These are phyloP conservation scores for Ecdyonurus torrentis DNA, from an alignment of 2,888 invertebrate genomes.

Conservation along the genomic window DNA sequence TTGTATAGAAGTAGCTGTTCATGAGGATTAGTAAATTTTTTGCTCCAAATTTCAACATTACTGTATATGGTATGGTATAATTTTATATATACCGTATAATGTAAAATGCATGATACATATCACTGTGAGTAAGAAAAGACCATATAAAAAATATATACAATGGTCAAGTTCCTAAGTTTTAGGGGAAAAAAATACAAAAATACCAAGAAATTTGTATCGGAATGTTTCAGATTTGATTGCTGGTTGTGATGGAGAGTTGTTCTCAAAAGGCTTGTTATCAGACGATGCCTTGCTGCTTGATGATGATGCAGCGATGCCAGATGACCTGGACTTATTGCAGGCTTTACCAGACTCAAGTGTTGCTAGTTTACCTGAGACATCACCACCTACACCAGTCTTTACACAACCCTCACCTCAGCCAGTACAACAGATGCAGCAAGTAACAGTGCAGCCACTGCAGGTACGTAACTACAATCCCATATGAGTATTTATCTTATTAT, in stretches of 20 bases:
- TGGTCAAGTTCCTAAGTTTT: no score
- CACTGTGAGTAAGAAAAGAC: no score
- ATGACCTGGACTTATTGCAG: constrained; percentile 25
- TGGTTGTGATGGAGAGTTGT: constrained; percentile 47
- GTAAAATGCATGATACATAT: no score
- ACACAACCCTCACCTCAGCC: not conserved
- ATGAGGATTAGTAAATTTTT: no score
- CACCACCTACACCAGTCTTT: constrained; percentile 13
- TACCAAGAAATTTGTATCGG: no score
- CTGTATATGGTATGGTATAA: no score
- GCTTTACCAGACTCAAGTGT: not conserved
- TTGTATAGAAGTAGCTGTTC: no score
- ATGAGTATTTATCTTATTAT: no score
- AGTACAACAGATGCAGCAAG: constrained; percentile 2
- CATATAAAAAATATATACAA: no score
- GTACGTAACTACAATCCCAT: constrained; percentile 1
- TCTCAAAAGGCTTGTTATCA: constrained; percentile 34
- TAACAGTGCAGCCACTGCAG: constrained; percentile 3
- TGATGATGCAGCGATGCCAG: constrained; percentile 29
- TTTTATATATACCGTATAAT: no score
- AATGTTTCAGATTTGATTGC: constrained; percentile 50
- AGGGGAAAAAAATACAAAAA: no score
- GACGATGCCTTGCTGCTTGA: constrained; percentile 33
- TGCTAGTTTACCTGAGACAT: constrained; percentile 15
- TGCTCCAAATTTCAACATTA: no score